Evolutionary conservation across 2,888 invertebrate species (phyloP).

Genomic region (Ochropacha duplaris): DNA sequence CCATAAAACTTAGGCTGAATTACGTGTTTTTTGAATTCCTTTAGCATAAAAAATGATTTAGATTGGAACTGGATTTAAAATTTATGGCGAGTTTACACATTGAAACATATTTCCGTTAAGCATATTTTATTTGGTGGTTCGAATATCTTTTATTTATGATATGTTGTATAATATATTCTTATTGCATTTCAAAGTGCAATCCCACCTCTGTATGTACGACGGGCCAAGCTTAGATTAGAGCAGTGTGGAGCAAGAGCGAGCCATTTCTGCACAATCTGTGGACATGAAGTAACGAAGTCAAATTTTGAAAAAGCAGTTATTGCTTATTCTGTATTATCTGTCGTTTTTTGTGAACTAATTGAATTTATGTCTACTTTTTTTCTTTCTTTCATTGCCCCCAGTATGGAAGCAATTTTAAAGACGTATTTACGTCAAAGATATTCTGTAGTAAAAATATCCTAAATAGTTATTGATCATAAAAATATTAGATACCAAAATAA

Average conservation of each 20-base stretch:
- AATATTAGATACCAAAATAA: too few species aligned
- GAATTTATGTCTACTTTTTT: too few species aligned
- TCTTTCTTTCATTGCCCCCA: too few species aligned
- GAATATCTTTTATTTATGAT: constrained; percentile 4
- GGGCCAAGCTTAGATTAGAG: not conserved
- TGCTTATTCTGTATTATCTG: too few species aligned
- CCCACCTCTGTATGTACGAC: not conserved
- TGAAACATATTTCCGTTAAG: not conserved
- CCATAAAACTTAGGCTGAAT: too few species aligned
- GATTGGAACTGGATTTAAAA: not conserved
- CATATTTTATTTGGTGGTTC: not conserved
- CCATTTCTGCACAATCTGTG: not conserved
- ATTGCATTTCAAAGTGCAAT: constrained; percentile 3
- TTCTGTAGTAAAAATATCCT: too few species aligned
- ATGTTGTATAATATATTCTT: constrained; percentile 4
- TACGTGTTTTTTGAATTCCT: too few species aligned
- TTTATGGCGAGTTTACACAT: not conserved
- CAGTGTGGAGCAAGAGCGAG: not conserved
- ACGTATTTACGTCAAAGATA: too few species aligned
- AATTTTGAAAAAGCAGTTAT: not conserved
- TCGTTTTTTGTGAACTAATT: too few species aligned
- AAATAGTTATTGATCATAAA: too few species aligned
- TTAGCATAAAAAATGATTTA: too few species aligned
- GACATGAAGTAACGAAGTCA: not conserved
- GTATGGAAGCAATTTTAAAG: too few species aligned